Conservation (phyloP, 2,888 invertebrate genomes). For the Myopa tessellatipennis region DNA sequence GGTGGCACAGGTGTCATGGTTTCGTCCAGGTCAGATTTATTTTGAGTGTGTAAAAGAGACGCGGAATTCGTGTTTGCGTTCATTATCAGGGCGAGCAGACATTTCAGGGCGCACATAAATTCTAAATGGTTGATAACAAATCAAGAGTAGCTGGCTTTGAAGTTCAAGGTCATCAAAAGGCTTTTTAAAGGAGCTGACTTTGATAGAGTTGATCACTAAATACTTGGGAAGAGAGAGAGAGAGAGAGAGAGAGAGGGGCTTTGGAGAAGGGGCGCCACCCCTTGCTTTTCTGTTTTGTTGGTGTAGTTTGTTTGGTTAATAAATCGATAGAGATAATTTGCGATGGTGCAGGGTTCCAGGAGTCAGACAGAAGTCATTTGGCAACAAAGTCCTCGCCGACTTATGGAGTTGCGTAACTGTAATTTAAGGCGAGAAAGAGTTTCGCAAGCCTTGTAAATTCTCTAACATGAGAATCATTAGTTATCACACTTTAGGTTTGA, state of each 20-base stretch:
- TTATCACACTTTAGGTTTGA: too few species aligned
- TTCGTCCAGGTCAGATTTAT: neutral
- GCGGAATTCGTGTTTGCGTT: conserved; percentile 29
- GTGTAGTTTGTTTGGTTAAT: conserved; percentile 7
- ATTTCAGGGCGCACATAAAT: conserved; percentile 23
- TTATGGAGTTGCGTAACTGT: neutral
- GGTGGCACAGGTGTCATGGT: neutral
- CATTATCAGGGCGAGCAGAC: conserved; percentile 28
- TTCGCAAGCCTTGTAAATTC: too few species aligned
- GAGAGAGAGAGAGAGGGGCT: too few species aligned
- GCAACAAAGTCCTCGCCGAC: neutral
- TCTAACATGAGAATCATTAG: too few species aligned
- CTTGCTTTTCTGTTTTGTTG: too few species aligned
- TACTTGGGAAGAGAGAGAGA: too few species aligned
- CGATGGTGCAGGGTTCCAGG: neutral
- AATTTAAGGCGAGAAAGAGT: too few species aligned
- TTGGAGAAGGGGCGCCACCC: too few species aligned
- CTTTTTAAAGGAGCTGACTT: neutral
- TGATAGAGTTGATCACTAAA: neutral
- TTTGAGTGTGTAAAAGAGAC: neutral
- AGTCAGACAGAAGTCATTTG: neutral
- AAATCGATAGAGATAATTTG: conserved; percentile 17
- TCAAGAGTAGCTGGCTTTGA: neutral
- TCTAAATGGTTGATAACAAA: conserved; percentile 14
- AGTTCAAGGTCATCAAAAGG: conserved; percentile 23